Evolutionary conservation across 2,797 vertebrate genomes (phyloP), one percentile per base, ranked within the genome.

Genomic region (Takifugu ocellatus): DNA sequence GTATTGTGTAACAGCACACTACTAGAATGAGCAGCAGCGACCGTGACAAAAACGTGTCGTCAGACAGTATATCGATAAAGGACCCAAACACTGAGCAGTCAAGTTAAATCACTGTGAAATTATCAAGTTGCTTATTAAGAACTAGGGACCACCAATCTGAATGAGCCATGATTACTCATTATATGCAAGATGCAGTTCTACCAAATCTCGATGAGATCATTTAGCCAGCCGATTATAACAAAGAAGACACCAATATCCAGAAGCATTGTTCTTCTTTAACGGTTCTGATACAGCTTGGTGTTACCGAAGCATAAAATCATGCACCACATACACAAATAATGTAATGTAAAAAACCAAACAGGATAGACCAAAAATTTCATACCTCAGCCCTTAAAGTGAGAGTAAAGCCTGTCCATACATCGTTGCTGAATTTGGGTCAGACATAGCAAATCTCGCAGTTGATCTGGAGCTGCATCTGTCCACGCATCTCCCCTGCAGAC

Each of bases 321-420:
- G 54, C 66, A 68, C 63, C 25, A 53, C 21, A 48, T 25, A 15
- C 49, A 24, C 25, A 59, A 15, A 47, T 25, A 71, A 64, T 25
- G 21, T 1, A 5, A 70, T 54, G 24, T 24, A 51, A 46, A 36
- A 39, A 63, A 70, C 45, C 25, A 61, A 59, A 54, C 36, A 59
- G 15, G 7, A 52, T 17, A 12, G 36, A 21, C 24, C 24, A 11
- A 55, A 72, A 56, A 72, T 12, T 0, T 55, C 88, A 71, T 91
- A 92, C 91, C 91, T 91, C 74, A 82, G 82, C 70, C 79, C 68
- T 69, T 67, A 52, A 65, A 74, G 51, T 79, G 80, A 82, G 57
- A 74, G 39, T 70, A 72, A 73, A 76, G 63, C 46, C 72, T 78
- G 46, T 77, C 73, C 82, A 80, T 76, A 56, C 60, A 63, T 64